phyloP scores from a whole-genome alignment of 1,140 invertebrate genomes.

The Cyclina sinensis region DNA sequence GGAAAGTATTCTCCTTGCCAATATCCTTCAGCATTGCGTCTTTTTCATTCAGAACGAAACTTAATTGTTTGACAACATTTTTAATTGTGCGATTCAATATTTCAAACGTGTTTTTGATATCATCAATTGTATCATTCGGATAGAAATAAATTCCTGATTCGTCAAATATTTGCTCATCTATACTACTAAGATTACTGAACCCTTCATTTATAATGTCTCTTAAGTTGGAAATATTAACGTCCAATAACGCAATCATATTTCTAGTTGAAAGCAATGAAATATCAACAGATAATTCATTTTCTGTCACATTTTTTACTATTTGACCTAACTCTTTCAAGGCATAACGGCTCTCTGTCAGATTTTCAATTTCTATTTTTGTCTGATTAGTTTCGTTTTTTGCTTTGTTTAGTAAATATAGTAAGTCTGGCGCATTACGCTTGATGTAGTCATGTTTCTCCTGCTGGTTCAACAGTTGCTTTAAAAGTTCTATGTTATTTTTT shows the following conservation, averaged over 20 bases:
- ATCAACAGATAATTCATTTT: background rate
- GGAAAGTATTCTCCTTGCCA: background rate
- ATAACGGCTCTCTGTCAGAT: background rate
- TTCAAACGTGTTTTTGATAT: slow-evolving; percentile 36
- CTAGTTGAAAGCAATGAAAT: background rate
- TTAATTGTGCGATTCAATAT: slow-evolving; percentile 20
- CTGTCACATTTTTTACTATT: background rate
- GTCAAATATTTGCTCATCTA: background rate
- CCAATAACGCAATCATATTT: background rate
- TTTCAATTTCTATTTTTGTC: background rate
- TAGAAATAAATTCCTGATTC: background rate
- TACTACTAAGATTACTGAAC: background rate
- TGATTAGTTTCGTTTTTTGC: background rate
- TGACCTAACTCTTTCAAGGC: background rate
- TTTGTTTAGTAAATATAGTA: background rate
- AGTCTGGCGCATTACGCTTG: background rate
- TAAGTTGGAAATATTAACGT: background rate
- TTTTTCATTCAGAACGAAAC: background rate
- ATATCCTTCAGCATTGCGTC: background rate
- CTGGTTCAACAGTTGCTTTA: background rate
- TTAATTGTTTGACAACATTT: background rate
- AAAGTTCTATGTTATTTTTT: background rate
- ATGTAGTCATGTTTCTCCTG: slow-evolving; percentile 44
- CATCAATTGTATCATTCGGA: slow-evolving; percentile 20
- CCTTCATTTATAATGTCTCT: background rate